A percentile compares a stretch with the other conserved stretches of the same genome.
phyloP scores from a whole-genome alignment of 2,888 invertebrate species.

The Zaprionus bogoriensis region DNA sequence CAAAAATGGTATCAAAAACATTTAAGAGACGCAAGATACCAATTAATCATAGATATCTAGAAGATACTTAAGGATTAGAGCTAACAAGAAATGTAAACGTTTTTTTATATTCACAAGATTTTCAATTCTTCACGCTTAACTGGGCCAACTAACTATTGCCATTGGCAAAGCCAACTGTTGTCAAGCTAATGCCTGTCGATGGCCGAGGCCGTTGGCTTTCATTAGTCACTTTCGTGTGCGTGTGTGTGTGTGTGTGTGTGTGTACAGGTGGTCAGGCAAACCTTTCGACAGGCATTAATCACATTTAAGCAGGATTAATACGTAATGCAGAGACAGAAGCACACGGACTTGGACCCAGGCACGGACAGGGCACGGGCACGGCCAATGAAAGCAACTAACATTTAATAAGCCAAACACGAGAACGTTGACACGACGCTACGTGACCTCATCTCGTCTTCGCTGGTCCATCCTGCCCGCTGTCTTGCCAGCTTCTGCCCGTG shows the following conservation, averaged over 20 bases:
- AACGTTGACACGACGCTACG: slow-evolving; percentile 62
- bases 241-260: not conserved
- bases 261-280: slow-evolving; percentile 7
- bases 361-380: not conserved
- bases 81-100: too few species aligned
- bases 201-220: not conserved
- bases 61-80: too few species aligned
- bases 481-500: too few species aligned
- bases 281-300: slow-evolving; percentile 59
- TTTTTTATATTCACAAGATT: too few species aligned
- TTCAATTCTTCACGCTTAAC: too few species aligned
- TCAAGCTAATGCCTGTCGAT: not conserved
- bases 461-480: too few species aligned
- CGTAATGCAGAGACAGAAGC: slow-evolving; percentile 48
- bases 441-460: slow-evolving; percentile 58
- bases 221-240: not conserved
- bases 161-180: not conserved
- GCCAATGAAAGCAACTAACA: slow-evolving; percentile 48
- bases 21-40: too few species aligned
- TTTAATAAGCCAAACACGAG: slow-evolving; percentile 70
- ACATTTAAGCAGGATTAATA: slow-evolving; percentile 69
- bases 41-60: too few species aligned
- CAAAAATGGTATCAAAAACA: too few species aligned
- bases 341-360: not conserved
- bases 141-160: too few species aligned